phyloP scores from a whole-genome alignment of 2,797 vertebrate genomes.

The Silurus lanzhouensis region DNA sequence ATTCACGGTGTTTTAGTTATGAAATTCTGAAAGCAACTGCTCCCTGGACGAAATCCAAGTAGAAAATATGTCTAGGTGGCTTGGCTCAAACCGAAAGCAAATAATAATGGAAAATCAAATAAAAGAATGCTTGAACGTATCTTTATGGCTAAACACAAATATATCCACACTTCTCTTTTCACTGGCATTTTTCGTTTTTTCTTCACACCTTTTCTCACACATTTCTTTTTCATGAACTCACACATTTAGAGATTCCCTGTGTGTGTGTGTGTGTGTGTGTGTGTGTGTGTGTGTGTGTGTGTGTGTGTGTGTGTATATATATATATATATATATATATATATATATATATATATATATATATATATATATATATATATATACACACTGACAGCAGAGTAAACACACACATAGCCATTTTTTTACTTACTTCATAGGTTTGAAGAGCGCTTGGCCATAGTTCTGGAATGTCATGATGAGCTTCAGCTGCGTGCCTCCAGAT shows the following conservation, averaged over 20 bases:
- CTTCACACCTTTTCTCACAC: neutral
- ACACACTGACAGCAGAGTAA: neutral
- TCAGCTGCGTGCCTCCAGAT: slow-evolving; percentile 97
- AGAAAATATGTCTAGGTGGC: neutral
- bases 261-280: neutral
- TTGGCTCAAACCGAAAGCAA: neutral
- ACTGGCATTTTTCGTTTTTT: neutral
- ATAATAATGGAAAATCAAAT: neutral
- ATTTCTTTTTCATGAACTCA: slow-evolving; percentile 5
- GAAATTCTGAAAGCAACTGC: slow-evolving; percentile 16
- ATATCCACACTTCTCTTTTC: neutral
- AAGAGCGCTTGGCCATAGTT: slow-evolving; percentile 94
- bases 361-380: neutral
- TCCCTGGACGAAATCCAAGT: slow-evolving; percentile 1
- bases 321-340: neutral
- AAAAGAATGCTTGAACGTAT: neutral
- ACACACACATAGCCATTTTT: slow-evolving; percentile 15
- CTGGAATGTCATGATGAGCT: slow-evolving; percentile 99
- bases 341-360: neutral
- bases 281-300: neutral
- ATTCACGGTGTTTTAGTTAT: neutral
- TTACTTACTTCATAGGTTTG: slow-evolving; percentile 81
- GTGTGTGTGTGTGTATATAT: neutral
- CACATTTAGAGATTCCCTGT: neutral
- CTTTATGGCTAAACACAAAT: neutral